These are phyloP conservation scores for Leucophenga maculata DNA, from an alignment of 2,888 invertebrate genomes.

Conservation along the genomic window DNA sequence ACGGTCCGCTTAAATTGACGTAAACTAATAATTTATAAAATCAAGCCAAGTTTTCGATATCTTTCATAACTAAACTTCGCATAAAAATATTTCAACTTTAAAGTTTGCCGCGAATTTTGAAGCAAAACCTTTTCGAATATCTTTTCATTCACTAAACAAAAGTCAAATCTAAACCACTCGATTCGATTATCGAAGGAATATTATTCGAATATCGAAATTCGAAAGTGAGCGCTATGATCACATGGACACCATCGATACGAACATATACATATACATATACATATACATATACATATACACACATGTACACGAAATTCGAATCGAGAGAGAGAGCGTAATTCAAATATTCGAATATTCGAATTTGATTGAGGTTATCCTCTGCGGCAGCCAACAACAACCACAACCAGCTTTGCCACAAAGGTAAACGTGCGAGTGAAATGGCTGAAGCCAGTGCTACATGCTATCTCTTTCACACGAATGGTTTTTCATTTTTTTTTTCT, in stretches of 20 bases:
- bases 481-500: conserved; percentile 15
- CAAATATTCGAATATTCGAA: conserved; percentile 41
- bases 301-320: conserved; percentile 55
- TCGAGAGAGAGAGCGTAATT: conserved; percentile 28
- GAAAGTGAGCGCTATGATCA: conserved; percentile 38
- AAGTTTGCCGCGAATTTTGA: background rate
- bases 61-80: too few species aligned
- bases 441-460: background rate
- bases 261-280: conserved; percentile 42
- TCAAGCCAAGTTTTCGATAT: too few species aligned
- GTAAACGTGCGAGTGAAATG: conserved; percentile 6
- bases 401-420: conserved; percentile 7
- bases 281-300: conserved; percentile 47
- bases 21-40: too few species aligned
- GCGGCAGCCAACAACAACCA: background rate
- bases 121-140: conserved; percentile 13
- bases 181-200: background rate
- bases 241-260: conserved; percentile 29
- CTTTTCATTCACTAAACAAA: conserved; percentile 18
- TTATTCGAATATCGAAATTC: conserved; percentile 34
- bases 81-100: too few species aligned
- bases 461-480: background rate
- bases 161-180: background rate
- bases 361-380: conserved; percentile 11
- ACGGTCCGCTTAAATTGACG: too few species aligned